A percentile compares a stretch with the other conserved stretches of the same genome.
Evolutionary conservation across 1,140 invertebrate species (phyloP).

Genomic region (Drosophila malerkotliana): DNA sequence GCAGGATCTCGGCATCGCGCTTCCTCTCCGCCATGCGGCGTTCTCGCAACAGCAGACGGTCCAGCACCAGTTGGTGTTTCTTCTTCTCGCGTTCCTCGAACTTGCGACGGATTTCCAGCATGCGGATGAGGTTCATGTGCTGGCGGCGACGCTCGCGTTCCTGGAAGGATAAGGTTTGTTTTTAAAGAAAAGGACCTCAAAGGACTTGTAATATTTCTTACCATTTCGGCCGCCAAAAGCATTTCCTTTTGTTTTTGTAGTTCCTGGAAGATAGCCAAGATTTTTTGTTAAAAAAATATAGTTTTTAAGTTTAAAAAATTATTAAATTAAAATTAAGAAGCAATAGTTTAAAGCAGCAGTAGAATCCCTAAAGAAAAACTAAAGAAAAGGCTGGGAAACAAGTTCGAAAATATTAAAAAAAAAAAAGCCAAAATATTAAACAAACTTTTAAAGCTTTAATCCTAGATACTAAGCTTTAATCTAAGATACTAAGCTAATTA

Average conservation of each 20-base stretch:
- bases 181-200: no score
- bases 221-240: conserved; percentile 93
- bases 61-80: conserved; percentile 87
- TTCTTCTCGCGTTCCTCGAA: conserved; percentile 95
- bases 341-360: neutral
- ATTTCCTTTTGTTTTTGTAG: conserved; percentile 94
- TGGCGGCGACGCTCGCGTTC: conserved; percentile 95
- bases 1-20: conserved; percentile 93
- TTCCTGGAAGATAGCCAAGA: conserved; percentile 87
- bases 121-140: conserved; percentile 94
- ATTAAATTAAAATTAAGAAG: neutral
- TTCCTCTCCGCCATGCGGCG: conserved; percentile 92
- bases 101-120: conserved; percentile 92
- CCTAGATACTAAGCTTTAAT: no score
- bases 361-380: no score
- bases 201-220: conserved; percentile 84
- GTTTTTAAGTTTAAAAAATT: conserved; percentile 84
- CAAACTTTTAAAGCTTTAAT: no score
- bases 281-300: neutral
- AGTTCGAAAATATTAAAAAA: no score
- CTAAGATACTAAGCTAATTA: no score
- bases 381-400: no score
- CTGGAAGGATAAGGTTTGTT: conserved; percentile 84
- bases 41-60: conserved; percentile 85
- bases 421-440: no score